Evolutionary conservation across 2,113 vertebrate genomes (phyloP).

Genomic region (Onychostruthus taczanowskii): DNA sequence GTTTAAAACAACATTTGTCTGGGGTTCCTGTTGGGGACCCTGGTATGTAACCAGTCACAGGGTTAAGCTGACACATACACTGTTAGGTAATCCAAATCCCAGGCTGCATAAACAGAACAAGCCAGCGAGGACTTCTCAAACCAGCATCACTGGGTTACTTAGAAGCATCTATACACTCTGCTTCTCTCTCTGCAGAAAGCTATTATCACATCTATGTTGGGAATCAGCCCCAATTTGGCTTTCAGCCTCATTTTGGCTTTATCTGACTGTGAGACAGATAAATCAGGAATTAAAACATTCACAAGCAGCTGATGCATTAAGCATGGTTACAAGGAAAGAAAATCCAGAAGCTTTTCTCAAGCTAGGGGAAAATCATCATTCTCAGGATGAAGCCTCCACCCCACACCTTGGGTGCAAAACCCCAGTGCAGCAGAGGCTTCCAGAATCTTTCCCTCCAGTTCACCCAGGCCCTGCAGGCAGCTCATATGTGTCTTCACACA

Average conservation of each 20-base stretch:
- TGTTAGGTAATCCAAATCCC: not conserved
- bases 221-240: not conserved
- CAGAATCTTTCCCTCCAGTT: not conserved
- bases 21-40: not conserved
- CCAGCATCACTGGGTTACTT: not conserved
- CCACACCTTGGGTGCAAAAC: not conserved
- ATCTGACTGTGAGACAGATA: not conserved
- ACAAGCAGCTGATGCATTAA: not conserved
- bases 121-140: not conserved
- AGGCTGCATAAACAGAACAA: not conserved
- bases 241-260: not conserved
- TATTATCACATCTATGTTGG: not conserved
- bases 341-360: not conserved
- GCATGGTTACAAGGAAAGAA: not conserved
- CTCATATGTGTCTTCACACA: not conserved
- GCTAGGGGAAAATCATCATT: not conserved
- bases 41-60: not conserved
- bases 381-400: not conserved
- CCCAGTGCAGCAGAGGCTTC: rapidly evolving
- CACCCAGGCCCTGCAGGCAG: not conserved
- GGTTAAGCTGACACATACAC: not conserved
- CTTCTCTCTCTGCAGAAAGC: not conserved
- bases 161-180: not conserved
- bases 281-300: not conserved
- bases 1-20: not conserved